Evolutionary conservation across 2,888 invertebrate species (phyloP), one percentile per base, ranked within the genome.

Genomic region (Cheilosia impressa): DNA sequence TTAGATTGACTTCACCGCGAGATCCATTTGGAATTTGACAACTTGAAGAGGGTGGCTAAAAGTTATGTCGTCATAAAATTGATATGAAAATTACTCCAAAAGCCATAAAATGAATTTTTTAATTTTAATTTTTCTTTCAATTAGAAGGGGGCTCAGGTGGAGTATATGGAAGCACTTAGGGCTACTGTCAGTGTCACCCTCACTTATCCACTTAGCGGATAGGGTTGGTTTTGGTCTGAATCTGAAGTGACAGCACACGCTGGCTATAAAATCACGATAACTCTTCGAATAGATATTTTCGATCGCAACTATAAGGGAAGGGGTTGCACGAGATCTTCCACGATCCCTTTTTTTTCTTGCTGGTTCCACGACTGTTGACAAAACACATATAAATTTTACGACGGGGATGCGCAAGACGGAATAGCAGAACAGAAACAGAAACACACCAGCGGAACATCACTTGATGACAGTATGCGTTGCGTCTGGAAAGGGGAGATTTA

Each of bases 231-330:
- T 10, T 41, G 31, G 24, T 43, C n/a, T 17, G 4, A 38, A 17
- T 77, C 34, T 76, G 66, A 80, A 80, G 76, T 85, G 80, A 85
- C 85, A 85, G 85, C 85, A 81, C 85, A 85, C 76, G 85, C 85
- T 77, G 76, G 72, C 66, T 72, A 85, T 85, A 85, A 85, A 85
- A 85, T 85, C 76, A 72, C 76, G 38, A 80, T 77, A 76, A 72
- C 57, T 72, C 68, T 77, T 72, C 72, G 72, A 76, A 66, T 76
- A 62, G 69, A 85, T 80, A 41, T 55, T 69, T 83, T 53, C 19
- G 15, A 31, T 9, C 15, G 60, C n/a, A 15, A 31, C 7, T 19
- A 31, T 22, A 50, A 17, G 55, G 45, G 31, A 69, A 45, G 68
- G 76, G 69, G 66, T 78, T 60, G 43, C 19, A 4, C 55, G 27